Base-by-base conservation (phyloP, 2,113 vertebrate genomes). In the Solea solea region DNA sequence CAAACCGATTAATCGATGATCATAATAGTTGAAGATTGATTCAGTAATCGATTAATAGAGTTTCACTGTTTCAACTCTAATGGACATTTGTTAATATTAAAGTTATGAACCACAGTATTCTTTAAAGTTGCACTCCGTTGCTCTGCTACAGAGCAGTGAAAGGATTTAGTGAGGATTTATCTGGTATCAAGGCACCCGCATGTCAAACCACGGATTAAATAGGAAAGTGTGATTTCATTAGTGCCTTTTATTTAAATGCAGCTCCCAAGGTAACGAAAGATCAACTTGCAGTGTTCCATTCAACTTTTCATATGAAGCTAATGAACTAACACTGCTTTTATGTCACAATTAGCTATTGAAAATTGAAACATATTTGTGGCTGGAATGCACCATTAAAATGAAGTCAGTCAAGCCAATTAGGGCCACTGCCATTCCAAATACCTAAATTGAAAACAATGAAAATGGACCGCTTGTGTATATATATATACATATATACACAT, bases 141-240 rank as follows among this genome's bases (percentile, higher is more conserved):
- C 21, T 21, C 21, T 21, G 21, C 21, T 21, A 1, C 21, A 21
- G 21, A 21, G 21, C 21, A 21, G 21, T 21, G 21, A 21, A 21
- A 21, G 21, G 21, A 21, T 1, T 21, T 21, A 21, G 21, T 21
- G 34, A 34, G 34, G 34, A 34, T 34, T 34, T 34, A 34, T 34
- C 34, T 34, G 34, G 3, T 34, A 34, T 34, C 34, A 34, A 34
- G 34, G 34, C 2, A 34, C 45, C 21, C 45, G 14, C 27, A 63
- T 65, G 50, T 27, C 53, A 56, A 59, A 69, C 57, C 41, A 78
- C 50, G 67, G 58, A 76, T 79, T 76, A 77, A 74, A 80, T 45
- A 71, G 70, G 64, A 83, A 83, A 67, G 54, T 56, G 54, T 70
- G 34, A 34, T 3, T 65, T 72, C 8, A 67, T 74, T 69, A 66